Conservation (phyloP, 2,888 invertebrate species). For the Diarsia dahlii region DNA sequence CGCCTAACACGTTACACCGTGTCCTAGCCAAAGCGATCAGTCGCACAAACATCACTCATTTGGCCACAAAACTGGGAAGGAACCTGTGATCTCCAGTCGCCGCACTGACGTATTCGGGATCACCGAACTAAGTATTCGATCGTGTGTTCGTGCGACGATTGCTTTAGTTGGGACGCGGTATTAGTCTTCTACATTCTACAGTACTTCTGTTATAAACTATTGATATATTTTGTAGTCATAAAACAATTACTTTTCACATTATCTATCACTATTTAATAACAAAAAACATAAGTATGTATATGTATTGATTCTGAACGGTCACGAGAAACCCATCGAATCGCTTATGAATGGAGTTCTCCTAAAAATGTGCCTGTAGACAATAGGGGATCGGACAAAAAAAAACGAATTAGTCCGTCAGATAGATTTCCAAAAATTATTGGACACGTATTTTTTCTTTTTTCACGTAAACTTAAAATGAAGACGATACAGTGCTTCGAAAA, state of each 20-base stretch:
- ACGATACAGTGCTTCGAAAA: no score
- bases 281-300: no score
- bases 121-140: background rate
- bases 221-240: conserved; percentile 14
- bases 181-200: background rate
- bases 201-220: background rate
- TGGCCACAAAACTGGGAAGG: background rate
- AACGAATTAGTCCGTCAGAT: no score
- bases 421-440: no score
- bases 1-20: background rate
- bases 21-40: conserved; percentile 1
- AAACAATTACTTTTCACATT: background rate
- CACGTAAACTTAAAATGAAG: no score
- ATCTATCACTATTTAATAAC: background rate
- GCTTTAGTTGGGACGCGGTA: background rate
- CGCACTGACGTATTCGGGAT: background rate
- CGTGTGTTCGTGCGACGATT: background rate
- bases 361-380: background rate
- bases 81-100: background rate
- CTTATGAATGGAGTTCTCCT: no score
- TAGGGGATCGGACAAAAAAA: no score
- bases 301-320: background rate
- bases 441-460: no score
- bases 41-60: background rate
- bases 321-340: background rate